phyloP scores from a whole-genome alignment of 2,797 vertebrate species.

The Psittacula derbiana region DNA sequence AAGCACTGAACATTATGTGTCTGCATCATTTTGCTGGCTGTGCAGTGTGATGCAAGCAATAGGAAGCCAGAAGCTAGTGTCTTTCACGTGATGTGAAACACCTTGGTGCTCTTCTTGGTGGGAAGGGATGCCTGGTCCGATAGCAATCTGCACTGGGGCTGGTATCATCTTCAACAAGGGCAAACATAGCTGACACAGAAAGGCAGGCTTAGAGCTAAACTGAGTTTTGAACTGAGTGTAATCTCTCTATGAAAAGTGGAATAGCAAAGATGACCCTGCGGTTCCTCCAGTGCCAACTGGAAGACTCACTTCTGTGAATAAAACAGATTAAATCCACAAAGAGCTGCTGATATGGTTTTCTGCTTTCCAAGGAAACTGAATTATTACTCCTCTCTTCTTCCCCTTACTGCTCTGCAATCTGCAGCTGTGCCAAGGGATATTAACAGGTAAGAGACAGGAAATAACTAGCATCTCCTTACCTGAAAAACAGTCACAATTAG shows the following conservation, averaged over 20 bases:
- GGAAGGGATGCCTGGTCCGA: not conserved
- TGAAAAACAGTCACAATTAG: slow-evolving; percentile 97
- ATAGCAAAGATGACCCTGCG: not conserved
- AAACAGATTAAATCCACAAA: not conserved
- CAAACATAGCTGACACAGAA: not conserved
- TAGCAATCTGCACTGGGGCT: not conserved
- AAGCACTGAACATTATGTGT: not conserved
- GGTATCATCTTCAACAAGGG: not conserved
- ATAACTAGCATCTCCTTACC: slow-evolving; percentile 74
- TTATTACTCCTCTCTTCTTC: not conserved
- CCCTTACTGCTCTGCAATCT: not conserved
- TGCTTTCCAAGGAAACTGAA: not conserved
- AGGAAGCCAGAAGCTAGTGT: not conserved
- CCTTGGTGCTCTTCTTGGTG: not conserved
- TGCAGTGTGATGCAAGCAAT: rapidly evolving
- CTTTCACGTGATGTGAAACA: not conserved
- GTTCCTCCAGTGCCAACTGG: not conserved
- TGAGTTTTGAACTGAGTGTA: not conserved
- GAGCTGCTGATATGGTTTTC: not conserved
- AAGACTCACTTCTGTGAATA: not conserved
- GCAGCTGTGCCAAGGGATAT: not conserved
- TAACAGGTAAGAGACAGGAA: not conserved
- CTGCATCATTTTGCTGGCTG: not conserved
- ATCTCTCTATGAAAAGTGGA: not conserved
- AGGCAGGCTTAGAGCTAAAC: not conserved